A percentile compares a stretch with the other conserved stretches of the same genome.
Evolutionary conservation across 1,140 invertebrate genomes (phyloP).

Genomic region (Dendroctonus valens): DNA sequence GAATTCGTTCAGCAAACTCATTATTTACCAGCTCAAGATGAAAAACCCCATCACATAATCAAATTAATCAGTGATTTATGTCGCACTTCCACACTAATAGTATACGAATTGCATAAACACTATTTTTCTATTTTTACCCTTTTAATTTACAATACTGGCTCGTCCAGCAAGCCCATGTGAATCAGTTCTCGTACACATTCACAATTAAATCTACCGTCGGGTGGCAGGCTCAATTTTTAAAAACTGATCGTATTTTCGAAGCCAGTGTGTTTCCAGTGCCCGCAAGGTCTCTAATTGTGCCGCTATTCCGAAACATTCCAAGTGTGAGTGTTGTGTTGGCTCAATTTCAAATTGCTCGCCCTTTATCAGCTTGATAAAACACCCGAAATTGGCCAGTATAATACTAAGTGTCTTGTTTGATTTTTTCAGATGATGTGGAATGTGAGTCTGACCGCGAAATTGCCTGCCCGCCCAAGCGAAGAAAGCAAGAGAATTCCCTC

Average conservation of each 20-base stretch:
- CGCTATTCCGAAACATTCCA: no score
- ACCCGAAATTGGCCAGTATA: no score
- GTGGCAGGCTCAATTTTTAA: constrained; percentile 5
- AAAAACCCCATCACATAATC: background rate
- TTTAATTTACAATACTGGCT: constrained; percentile 9
- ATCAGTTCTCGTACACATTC: constrained; percentile 14
- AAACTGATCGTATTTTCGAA: background rate
- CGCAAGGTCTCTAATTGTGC: no score
- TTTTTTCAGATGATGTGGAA: constrained; percentile 53
- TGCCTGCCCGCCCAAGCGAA: constrained; percentile 74
- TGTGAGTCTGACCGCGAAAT: constrained; percentile 73
- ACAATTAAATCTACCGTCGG: constrained; percentile 19
- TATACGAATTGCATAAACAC: constrained; percentile 9
- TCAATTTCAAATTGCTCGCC: no score
- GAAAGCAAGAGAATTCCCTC: constrained; percentile 57
- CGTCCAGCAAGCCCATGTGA: background rate
- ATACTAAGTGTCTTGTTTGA: background rate
- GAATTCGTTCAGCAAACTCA: no score
- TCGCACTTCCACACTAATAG: background rate
- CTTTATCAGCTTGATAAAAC: background rate
- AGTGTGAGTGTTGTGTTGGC: no score
- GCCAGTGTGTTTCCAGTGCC: background rate
- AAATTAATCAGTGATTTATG: constrained; percentile 3
- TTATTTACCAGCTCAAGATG: background rate
- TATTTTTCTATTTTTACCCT: constrained; percentile 14